Evolutionary conservation across 2,888 invertebrate species (phyloP).

Genomic region (Callimorpha dominula): DNA sequence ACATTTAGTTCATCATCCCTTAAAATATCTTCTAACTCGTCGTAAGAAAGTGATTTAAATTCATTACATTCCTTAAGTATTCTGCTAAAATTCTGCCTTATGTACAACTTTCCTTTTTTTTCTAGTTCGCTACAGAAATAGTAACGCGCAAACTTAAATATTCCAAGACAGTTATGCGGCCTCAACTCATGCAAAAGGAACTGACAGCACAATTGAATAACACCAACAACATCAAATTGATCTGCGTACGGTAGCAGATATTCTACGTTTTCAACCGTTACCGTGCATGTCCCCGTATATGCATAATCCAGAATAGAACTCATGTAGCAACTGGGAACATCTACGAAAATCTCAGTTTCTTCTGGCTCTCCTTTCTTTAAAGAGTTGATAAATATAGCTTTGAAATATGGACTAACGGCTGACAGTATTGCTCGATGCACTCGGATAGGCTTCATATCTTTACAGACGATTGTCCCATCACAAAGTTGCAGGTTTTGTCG

Average conservation of each 20-base stretch:
- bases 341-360: constrained; percentile 87
- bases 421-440: constrained; percentile 91
- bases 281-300: constrained; percentile 89
- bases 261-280: constrained; percentile 90
- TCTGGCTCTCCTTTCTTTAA: constrained; percentile 88
- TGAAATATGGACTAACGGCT: constrained; percentile 91
- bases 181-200: constrained; percentile 88
- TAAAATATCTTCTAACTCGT: constrained; percentile 89
- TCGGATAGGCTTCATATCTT: constrained; percentile 87
- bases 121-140: constrained; percentile 90
- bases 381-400: constrained; percentile 90
- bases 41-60: constrained; percentile 87
- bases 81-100: constrained; percentile 87
- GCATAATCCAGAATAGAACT: constrained; percentile 90
- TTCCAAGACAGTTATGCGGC: constrained; percentile 90
- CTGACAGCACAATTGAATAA: constrained; percentile 90
- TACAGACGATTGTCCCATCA: constrained; percentile 90
- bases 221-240: constrained; percentile 90
- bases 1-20: constrained; percentile 91
- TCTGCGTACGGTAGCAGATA: constrained; percentile 90
- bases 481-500: constrained; percentile 89
- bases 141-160: constrained; percentile 89
- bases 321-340: constrained; percentile 88
- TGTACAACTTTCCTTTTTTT: constrained; percentile 86
- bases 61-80: constrained; percentile 88